Conservation (phyloP, 2,797 vertebrate species). For the Paramormyrops hopkinsi region DNA sequence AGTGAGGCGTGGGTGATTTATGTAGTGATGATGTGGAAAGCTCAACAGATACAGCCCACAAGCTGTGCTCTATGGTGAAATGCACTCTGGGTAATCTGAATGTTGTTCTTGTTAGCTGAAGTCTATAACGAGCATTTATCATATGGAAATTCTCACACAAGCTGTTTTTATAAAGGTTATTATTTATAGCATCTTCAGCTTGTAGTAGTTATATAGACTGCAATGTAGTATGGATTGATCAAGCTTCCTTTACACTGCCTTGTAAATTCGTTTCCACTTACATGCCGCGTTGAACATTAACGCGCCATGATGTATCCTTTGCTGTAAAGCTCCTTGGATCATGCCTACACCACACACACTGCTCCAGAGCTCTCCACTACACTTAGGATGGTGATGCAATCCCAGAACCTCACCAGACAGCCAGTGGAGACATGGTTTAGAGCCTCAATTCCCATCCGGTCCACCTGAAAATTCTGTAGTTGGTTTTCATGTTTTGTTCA, state of each 20-base stretch:
- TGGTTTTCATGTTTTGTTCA: background rate
- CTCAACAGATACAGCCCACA: background rate
- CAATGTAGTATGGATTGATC: background rate
- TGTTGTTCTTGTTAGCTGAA: background rate
- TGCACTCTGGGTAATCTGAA: background rate
- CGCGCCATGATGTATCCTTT: background rate
- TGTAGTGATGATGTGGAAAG: background rate
- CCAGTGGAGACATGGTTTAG: background rate
- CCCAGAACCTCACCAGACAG: background rate
- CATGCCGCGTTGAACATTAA: background rate
- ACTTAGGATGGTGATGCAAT: background rate
- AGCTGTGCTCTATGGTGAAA: background rate
- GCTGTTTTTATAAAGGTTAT: background rate
- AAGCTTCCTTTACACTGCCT: background rate
- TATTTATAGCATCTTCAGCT: background rate
- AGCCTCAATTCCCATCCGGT: background rate
- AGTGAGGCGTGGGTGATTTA: slow-evolving; percentile 13
- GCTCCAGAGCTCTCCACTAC: background rate
- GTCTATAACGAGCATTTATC: background rate
- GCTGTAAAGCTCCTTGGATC: background rate
- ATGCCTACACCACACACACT: background rate
- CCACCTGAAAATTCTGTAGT: background rate
- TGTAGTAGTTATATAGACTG: background rate
- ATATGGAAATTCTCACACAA: slow-evolving; percentile 4
- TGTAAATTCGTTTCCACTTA: background rate